A percentile compares a stretch with the other conserved stretches of the same genome.
These are phyloP conservation scores for Otolemur garnettii DNA, from an alignment of 2,113 vertebrate genomes.

Conservation along the genomic window DNA sequence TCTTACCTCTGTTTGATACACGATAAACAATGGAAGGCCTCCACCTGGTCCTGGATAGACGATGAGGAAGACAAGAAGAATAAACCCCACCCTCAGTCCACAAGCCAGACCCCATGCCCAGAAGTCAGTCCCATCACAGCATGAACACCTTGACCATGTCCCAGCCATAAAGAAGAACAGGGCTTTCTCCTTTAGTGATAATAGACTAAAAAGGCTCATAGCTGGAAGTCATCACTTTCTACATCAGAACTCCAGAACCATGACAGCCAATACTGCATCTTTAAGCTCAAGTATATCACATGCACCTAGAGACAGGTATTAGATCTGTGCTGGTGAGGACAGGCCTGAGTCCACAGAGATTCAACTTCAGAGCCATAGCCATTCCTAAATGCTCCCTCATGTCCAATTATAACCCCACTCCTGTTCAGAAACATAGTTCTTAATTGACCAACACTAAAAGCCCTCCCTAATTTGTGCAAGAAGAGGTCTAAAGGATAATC, in stretches of 20 bases:
- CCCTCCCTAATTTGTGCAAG: neutral
- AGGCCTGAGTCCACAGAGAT: neutral
- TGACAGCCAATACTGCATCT: accelerated
- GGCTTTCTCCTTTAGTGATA: neutral
- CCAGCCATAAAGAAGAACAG: too few species aligned
- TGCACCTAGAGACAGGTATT: neutral
- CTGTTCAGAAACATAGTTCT: neutral
- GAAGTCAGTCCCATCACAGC: neutral
- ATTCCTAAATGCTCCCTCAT: accelerated
- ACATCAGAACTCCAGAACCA: neutral
- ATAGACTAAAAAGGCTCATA: neutral
- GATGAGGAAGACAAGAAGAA: neutral
- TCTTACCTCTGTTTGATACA: neutral
- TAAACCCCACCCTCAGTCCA: neutral
- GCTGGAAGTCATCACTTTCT: neutral
- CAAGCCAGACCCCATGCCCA: neutral
- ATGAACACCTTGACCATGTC: accelerated
- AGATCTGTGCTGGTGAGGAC: neutral
- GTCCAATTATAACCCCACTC: accelerated
- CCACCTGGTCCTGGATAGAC: neutral
- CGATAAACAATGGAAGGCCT: neutral
- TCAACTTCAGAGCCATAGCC: neutral
- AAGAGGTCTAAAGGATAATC: neutral
- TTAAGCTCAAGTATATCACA: neutral
- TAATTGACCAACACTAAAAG: neutral